Conservation (phyloP, 2,888 invertebrate genomes). For the Nebria brevicollis region DNA sequence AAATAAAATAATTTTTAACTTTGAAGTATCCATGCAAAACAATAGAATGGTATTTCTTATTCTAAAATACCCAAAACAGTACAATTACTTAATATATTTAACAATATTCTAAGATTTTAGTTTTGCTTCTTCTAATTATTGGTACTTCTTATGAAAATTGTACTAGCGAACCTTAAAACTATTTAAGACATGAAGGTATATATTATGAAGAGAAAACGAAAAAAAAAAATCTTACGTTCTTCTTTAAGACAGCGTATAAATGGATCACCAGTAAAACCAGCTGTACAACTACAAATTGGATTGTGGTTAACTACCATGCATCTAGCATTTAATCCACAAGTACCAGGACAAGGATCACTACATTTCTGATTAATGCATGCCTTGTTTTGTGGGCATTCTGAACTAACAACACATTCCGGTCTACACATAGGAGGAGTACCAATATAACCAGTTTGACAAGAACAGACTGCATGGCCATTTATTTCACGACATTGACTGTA, state of each 20-base stretch:
- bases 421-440: slow-evolving; percentile 74
- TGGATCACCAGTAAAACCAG: slow-evolving; percentile 73
- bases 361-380: slow-evolving; percentile 74
- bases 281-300: slow-evolving; percentile 73
- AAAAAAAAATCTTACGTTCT: slow-evolving; percentile 55
- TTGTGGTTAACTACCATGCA: slow-evolving; percentile 76
- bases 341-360: slow-evolving; percentile 72
- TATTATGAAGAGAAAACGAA: slow-evolving; percentile 16
- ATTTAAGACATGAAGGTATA: slow-evolving; percentile 16
- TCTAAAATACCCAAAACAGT: no score
- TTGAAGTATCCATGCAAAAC: no score
- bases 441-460: slow-evolving; percentile 70
- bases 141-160: background rate
- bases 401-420: slow-evolving; percentile 74
- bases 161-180: no score
- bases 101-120: no score
- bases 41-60: no score
- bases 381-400: slow-evolving; percentile 73
- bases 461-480: slow-evolving; percentile 72
- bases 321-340: slow-evolving; percentile 72
- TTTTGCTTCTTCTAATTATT: background rate
- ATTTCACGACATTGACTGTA: slow-evolving; percentile 72
- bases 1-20: background rate
- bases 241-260: slow-evolving; percentile 65
- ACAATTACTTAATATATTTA: no score